Evolutionary conservation across 1,140 invertebrate species (phyloP), one percentile per base, ranked within the genome.

Genomic region (Octopus sinensis): DNA sequence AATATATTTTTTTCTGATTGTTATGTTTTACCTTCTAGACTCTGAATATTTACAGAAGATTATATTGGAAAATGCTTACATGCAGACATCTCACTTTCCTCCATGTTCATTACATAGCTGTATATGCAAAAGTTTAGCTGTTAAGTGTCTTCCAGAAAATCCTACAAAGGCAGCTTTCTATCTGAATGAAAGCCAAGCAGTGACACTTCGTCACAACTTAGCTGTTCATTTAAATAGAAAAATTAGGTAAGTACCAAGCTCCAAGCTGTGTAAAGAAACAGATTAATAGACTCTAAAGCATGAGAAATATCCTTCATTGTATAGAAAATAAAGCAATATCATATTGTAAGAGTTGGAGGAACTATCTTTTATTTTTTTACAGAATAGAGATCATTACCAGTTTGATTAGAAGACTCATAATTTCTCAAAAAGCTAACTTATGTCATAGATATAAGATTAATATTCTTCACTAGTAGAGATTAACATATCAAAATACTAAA

Each of bases 151-250:
- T 12, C 79, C 84, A n/a, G 76, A 23, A 10, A 80, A 79, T 80
- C 82, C 84, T 23, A n/a, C 76, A 5, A 84, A 82, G 71, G 83
- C 86, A 10, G 86, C 86, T 0, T 87, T 85, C 78, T 84, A 86
- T 73, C 83, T 89, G 4, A 81, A 80, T 12, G 88, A 89, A 71
- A 83, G 84, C 3, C 79, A 84, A 10, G 85, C 87, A 78, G 82
- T 89, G 10, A 87, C 87, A 43, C 85, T 89, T 54, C 82, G 88
- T 77, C 88, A 89, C 80, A 85, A 85, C 68, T 79, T 84, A 13
- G 75, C 86, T 23, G 52, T 85, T 2, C 86, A 86, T 71, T 73
- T 81, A 9, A 78, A 81, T 17, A 84, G 73, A 30, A 87, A 86
- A 83, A 86, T 86, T 43, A 88, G 86, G 88, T 88, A 83, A 53